phyloP scores from a whole-genome alignment of 2,113 vertebrate genomes.

The Oryzias javanicus region DNA sequence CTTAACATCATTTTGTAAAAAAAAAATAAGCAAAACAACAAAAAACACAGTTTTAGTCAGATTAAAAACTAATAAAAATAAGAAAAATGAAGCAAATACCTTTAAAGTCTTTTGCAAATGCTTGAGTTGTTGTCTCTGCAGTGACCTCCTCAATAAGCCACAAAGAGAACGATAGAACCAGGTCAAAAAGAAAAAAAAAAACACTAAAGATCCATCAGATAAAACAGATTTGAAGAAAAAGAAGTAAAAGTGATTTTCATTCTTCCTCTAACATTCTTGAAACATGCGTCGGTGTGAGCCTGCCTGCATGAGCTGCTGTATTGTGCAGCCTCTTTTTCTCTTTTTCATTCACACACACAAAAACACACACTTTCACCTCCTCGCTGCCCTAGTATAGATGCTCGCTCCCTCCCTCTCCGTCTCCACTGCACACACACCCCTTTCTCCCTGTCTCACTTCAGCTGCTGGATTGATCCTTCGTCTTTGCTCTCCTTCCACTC shows the following conservation, averaged over 20 bases:
- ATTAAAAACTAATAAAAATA: neutral
- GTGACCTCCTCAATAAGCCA: constrained; percentile 62
- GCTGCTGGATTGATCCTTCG: constrained; percentile 44
- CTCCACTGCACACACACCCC: constrained; percentile 20
- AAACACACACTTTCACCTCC: constrained; percentile 58
- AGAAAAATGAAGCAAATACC: constrained; percentile 52
- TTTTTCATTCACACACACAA: constrained; percentile 46
- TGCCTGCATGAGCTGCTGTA: constrained; percentile 39
- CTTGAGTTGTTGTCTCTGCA: constrained; percentile 45
- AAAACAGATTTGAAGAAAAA: constrained; percentile 31
- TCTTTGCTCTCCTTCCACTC: constrained; percentile 40
- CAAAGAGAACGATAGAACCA: constrained; percentile 27
- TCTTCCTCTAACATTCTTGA: constrained; percentile 28
- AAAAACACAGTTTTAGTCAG: neutral
- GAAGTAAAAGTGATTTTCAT: constrained; percentile 26
- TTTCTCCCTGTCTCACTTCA: constrained; percentile 30
- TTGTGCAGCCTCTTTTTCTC: constrained; percentile 52
- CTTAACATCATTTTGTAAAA: too few species aligned
- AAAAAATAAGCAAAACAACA: neutral
- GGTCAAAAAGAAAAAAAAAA: constrained; percentile 32
- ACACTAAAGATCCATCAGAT: constrained; percentile 54
- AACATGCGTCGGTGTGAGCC: constrained; percentile 41
- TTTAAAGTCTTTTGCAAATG: constrained; percentile 37
- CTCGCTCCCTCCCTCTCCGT: constrained; percentile 20
- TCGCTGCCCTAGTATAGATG: constrained; percentile 43